Percentiles rank a stretch among this genome's conserved stretches.
Evolutionary conservation across 2,888 invertebrate species (phyloP).

Genomic region (Altica lythri): DNA sequence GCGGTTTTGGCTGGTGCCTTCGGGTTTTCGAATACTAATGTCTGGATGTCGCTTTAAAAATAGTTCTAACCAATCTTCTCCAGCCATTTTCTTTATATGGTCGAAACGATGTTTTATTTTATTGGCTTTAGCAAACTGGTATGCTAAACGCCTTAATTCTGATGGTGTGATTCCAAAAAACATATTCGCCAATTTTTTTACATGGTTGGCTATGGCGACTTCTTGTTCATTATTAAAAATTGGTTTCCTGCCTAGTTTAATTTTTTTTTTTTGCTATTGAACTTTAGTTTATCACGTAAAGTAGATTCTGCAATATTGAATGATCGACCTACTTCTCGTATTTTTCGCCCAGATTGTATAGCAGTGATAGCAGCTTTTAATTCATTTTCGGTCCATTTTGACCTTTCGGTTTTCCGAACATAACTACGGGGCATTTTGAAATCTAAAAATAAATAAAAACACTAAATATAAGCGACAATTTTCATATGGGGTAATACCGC

Average conservation of each 20-base stretch:
- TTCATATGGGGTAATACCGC: background rate
- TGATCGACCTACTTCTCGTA: background rate
- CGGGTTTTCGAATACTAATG: background rate
- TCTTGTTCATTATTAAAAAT: background rate
- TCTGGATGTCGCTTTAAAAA: background rate
- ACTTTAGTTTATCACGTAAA: background rate
- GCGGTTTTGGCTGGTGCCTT: background rate
- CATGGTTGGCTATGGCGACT: background rate
- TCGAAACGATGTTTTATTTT: conserved; percentile 1
- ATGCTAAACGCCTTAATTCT: background rate
- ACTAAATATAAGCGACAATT: too few relatives aligned
- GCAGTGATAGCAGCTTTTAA: conserved; percentile 6
- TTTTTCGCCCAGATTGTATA: conserved; percentile 2
- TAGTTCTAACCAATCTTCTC: conserved; percentile 1
- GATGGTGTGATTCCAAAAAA: background rate
- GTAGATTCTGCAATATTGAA: background rate
- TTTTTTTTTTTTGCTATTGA: background rate
- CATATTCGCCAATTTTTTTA: background rate
- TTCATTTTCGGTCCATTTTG: conserved; percentile 7
- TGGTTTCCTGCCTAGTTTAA: background rate
- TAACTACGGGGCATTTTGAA: conserved; percentile 8
- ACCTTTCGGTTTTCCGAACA: background rate
- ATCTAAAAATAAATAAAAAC: conserved; percentile 6
- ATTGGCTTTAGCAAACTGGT: too few relatives aligned
- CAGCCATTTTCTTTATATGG: background rate